Percentiles rank a stretch among this genome's conserved stretches.
Evolutionary conservation across 2,888 invertebrate species (phyloP).

Genomic region (Epinotia demarniana): DNA sequence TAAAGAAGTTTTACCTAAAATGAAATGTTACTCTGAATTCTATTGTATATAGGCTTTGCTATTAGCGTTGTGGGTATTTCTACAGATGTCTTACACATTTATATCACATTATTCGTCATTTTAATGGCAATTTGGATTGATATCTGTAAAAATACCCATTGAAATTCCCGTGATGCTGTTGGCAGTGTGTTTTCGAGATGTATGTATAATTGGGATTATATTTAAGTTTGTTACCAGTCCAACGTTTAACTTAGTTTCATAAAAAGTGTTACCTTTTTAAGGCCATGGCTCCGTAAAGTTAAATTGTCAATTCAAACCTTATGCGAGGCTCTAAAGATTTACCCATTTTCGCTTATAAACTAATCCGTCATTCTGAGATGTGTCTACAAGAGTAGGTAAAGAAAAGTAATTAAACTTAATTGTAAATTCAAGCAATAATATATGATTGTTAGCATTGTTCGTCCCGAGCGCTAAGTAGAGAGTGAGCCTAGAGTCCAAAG

Average conservation of each 20-base stretch:
- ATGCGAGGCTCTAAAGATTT: background rate
- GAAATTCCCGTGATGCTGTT: slow-evolving; percentile 15
- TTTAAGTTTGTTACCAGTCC: slow-evolving; percentile 8
- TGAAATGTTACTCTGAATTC: slow-evolving; percentile 9
- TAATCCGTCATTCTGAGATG: too few relatives aligned
- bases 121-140: background rate
- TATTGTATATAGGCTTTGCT: slow-evolving; percentile 37
- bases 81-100: slow-evolving; percentile 10
- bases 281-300: background rate
- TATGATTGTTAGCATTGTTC: background rate
- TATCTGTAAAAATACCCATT: slow-evolving; percentile 9
- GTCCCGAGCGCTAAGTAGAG: background rate
- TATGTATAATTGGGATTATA: slow-evolving; percentile 18
- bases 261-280: background rate
- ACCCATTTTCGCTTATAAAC: background rate
- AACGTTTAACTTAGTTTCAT: background rate
- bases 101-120: background rate
- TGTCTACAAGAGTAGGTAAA: too few relatives aligned
- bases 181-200: slow-evolving; percentile 32
- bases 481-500: too few relatives aligned
- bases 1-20: slow-evolving; percentile 26
- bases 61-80: slow-evolving; percentile 10
- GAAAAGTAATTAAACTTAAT: background rate
- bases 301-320: background rate
- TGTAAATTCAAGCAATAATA: background rate